Evolutionary conservation across 2,113 vertebrate genomes (phyloP).

Genomic region (Sturnus vulgaris): DNA sequence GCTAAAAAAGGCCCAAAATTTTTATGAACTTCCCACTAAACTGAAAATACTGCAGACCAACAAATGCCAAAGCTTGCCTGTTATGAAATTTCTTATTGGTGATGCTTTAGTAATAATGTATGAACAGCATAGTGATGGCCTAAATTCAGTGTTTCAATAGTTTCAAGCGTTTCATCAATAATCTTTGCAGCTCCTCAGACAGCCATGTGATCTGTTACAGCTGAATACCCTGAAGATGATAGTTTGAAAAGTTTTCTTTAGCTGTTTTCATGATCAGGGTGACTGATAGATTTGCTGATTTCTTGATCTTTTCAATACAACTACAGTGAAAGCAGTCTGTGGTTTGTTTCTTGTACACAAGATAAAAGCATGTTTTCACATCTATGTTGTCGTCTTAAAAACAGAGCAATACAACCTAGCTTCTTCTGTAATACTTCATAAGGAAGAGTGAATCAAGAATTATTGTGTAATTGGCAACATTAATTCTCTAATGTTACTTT

Average conservation of each 20-base stretch:
- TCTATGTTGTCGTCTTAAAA: not conserved
- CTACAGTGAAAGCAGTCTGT: not conserved
- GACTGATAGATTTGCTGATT: not conserved
- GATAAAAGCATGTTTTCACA: not conserved
- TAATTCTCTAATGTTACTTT: not conserved
- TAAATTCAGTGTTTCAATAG: not conserved
- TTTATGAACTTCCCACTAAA: not conserved
- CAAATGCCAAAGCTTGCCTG: not conserved
- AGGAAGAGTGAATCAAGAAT: not conserved
- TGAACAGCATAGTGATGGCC: not conserved
- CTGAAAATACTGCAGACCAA: not conserved
- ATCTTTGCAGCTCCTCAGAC: not conserved
- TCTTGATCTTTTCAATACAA: not conserved
- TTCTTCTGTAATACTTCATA: not conserved
- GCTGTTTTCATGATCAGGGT: not conserved
- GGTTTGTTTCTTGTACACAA: not conserved
- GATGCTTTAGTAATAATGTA: not conserved
- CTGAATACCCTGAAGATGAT: not conserved
- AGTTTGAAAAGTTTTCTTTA: not conserved
- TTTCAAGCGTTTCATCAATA: not conserved
- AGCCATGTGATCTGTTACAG: not conserved
- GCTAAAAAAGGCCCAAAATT: not conserved
- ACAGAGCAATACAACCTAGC: rapidly evolving
- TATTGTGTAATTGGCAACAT: not conserved
- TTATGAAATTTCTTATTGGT: not conserved